Conservation (phyloP, 2,888 invertebrate genomes). For the Antitype chi region DNA sequence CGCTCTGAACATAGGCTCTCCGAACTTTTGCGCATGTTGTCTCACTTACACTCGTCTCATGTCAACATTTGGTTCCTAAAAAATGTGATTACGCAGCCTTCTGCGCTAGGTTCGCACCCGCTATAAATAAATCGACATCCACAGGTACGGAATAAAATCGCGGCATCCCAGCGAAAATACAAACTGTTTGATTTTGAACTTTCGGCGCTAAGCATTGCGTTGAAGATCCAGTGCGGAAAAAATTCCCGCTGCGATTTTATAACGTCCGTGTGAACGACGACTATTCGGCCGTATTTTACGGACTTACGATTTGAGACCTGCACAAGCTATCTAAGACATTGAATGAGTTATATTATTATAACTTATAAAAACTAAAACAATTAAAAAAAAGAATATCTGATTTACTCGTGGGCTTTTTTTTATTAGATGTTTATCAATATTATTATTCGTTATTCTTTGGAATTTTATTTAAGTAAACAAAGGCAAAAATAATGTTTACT, state of each 20-base stretch:
- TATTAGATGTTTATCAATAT: neutral
- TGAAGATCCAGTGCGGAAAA: no score
- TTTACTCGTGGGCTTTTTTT: neutral
- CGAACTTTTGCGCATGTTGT: neutral
- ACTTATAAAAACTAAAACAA: neutral
- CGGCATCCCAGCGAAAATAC: no score
- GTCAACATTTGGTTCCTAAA: neutral
- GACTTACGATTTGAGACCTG: neutral
- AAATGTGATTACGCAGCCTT: neutral
- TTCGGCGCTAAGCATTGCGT: no score
- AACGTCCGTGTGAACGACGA: no score
- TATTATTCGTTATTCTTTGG: slow-evolving; percentile 25
- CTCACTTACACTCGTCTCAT: no score
- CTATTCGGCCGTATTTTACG: neutral
- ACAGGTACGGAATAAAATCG: no score
- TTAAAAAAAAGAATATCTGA: neutral
- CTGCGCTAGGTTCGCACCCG: neutral
- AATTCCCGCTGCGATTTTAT: no score
- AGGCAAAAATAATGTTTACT: neutral
- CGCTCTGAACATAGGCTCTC: neutral
- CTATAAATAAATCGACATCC: no score
- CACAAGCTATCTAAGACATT: neutral
- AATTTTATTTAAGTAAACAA: slow-evolving; percentile 1
- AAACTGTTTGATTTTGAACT: no score
- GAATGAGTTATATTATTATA: neutral